Conservation (phyloP, 1,140 invertebrate species). For the Pogonognathellus flavescens region DNA sequence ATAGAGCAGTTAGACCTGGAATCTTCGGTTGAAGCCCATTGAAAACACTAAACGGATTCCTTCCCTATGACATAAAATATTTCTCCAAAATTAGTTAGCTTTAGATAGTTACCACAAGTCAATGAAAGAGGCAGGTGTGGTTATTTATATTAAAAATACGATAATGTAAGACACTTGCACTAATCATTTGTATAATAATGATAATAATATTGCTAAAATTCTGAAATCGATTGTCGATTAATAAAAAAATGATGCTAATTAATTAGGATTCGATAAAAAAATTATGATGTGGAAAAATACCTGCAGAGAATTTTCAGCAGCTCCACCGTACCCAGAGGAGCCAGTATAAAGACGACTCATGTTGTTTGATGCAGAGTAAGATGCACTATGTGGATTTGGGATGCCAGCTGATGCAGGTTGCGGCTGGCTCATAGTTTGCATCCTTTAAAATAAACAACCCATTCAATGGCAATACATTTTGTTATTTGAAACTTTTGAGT, state of each 20-base stretch:
- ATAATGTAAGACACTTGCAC: too few species aligned
- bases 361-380: neutral
- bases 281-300: slow-evolving; percentile 26
- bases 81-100: too few species aligned
- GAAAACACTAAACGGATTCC: neutral
- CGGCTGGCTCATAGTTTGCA: neutral
- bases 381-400: neutral
- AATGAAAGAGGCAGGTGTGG: too few species aligned
- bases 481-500: too few species aligned
- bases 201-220: too few species aligned
- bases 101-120: too few species aligned
- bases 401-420: neutral
- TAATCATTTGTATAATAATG: too few species aligned
- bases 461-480: too few species aligned
- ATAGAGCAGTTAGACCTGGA: neutral
- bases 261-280: too few species aligned
- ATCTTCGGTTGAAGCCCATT: slow-evolving; percentile 1
- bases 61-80: slow-evolving; percentile 30
- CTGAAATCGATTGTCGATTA: too few species aligned
- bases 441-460: neutral
- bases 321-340: neutral
- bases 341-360: neutral
- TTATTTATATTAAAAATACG: too few species aligned
- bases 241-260: too few species aligned
- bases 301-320: slow-evolving; percentile 43